Evolutionary conservation across 2,113 vertebrate species (phyloP).

Genomic region (Onychorhynchus coronatus): DNA sequence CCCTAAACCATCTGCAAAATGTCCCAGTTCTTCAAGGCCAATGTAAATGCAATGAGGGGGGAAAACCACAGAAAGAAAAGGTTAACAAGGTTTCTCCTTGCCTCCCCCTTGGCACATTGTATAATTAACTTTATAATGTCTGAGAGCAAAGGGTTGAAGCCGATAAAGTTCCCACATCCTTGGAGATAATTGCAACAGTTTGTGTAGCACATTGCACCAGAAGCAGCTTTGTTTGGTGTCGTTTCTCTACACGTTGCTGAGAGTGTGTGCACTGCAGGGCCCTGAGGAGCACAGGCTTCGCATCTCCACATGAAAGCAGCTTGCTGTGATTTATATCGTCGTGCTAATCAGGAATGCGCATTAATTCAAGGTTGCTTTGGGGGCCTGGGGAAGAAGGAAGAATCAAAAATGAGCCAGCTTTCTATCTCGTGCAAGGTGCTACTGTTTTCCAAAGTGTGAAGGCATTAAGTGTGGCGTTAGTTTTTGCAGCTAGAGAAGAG

Average conservation of each 20-base stretch:
- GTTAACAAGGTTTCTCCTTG: slow-evolving; percentile 11
- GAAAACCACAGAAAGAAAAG: slow-evolving; percentile 41
- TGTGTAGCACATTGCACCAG: not conserved
- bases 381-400: not conserved
- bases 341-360: not conserved
- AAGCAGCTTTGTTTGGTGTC: not conserved
- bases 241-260: not conserved
- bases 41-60: slow-evolving; percentile 37
- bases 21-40: slow-evolving; percentile 60
- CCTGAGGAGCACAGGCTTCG: not conserved
- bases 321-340: not conserved
- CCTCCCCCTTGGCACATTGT: not conserved
- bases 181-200: slow-evolving; percentile 3
- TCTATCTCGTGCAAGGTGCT: slow-evolving; percentile 2
- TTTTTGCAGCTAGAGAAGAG: slow-evolving; percentile 10
- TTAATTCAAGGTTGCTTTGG: not conserved
- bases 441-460: not conserved
- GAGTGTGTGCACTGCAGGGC: not conserved
- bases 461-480: slow-evolving; percentile 20
- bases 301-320: not conserved
- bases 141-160: not conserved
- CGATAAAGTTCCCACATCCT: not conserved
- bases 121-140: slow-evolving; percentile 4
- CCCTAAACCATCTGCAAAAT: slow-evolving; percentile 65
- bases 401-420: slow-evolving; percentile 15